Evolutionary conservation across 2,113 vertebrate genomes (phyloP).

Genomic region (Thinocorus orbignyianus): DNA sequence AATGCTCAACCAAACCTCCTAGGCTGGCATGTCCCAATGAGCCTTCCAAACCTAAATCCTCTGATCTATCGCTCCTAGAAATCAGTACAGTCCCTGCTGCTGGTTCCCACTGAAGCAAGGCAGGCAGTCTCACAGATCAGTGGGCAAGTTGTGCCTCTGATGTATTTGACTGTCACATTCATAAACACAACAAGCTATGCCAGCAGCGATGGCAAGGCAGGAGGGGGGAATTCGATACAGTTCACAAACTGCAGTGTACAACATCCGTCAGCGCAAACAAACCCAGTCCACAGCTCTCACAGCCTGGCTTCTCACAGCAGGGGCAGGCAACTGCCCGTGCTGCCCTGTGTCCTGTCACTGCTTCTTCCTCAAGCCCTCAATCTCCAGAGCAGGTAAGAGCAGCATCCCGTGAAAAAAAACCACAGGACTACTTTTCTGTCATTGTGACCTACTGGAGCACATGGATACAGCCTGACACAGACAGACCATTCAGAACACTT

Average conservation of each 20-base stretch:
- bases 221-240: neutral
- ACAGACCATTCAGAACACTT: neutral
- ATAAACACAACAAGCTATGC: slow-evolving; percentile 59
- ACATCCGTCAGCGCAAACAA: slow-evolving; percentile 54
- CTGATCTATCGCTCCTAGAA: neutral
- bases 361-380: neutral
- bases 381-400: neutral
- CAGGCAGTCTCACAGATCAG: slow-evolving; percentile 67
- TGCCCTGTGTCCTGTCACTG: neutral
- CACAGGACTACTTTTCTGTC: neutral
- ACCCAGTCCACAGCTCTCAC: neutral
- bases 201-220: slow-evolving; percentile 10
- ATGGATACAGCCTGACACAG: neutral
- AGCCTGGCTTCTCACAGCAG: neutral
- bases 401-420: neutral
- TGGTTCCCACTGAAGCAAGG: slow-evolving; percentile 59
- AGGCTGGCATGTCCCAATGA: neutral
- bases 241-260: slow-evolving; percentile 30
- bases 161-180: slow-evolving; percentile 65
- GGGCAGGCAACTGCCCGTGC: neutral
- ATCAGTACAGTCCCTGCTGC: slow-evolving; percentile 16
- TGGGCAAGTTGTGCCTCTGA: slow-evolving; percentile 48
- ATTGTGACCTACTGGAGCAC: neutral
- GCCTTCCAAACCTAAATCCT: neutral
- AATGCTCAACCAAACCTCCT: neutral